These are phyloP conservation scores for Lasioglossum lativentre DNA, from an alignment of 2,888 invertebrate genomes.

Conservation along the genomic window DNA sequence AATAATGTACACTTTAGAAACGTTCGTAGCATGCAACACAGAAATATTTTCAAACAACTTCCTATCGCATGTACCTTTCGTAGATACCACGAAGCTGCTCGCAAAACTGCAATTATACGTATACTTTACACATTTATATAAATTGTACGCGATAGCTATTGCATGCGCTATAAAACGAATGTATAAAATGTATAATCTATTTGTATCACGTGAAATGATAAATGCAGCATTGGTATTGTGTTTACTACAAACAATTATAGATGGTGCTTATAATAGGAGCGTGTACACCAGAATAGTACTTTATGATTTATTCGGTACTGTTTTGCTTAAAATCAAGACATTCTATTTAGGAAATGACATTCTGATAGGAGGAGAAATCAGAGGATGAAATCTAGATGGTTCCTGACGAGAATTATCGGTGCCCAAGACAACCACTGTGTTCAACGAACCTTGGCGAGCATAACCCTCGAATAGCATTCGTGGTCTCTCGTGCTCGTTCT, in stretches of 20 bases:
- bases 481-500: conserved; percentile 39
- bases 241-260: background rate
- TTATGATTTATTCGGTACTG: background rate
- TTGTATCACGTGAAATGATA: background rate
- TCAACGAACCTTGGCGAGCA: conserved; percentile 61
- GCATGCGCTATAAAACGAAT: background rate
- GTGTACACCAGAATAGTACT: background rate
- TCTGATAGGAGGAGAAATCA: background rate
- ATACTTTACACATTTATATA: conserved; percentile 11
- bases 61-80: background rate
- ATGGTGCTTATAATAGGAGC: background rate
- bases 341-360: background rate
- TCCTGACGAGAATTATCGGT: conserved; percentile 23
- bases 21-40: too few species aligned
- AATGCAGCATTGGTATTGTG: background rate
- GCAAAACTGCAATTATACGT: background rate
- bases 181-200: background rate
- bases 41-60: background rate
- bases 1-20: background rate
- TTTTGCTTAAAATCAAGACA: background rate
- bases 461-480: conserved; percentile 57
- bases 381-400: conserved; percentile 1
- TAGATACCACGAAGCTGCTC: background rate
- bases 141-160: background rate
- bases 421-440: conserved; percentile 35